Percentiles rank a stretch among this genome's conserved stretches.
These are phyloP conservation scores for Iphiclides podalirius DNA, from an alignment of 2,888 invertebrate species.

Conservation along the genomic window DNA sequence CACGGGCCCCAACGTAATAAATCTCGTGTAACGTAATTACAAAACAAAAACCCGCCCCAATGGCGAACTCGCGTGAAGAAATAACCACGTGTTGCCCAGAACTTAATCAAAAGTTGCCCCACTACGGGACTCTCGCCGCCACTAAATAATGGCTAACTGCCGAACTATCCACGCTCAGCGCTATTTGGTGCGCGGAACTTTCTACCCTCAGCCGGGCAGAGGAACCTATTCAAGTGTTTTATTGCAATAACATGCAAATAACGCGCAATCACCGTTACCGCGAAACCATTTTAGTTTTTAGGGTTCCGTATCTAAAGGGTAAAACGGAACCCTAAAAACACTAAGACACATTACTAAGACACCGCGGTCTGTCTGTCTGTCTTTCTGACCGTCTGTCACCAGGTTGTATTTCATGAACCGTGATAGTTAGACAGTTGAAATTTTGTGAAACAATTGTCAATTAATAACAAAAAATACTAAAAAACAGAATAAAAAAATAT, in stretches of 20 bases:
- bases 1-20: constrained; percentile 4
- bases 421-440: too few species aligned
- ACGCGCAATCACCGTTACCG: neutral
- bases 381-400: too few species aligned
- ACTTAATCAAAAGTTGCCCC: constrained; percentile 5
- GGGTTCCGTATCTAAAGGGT: too few species aligned
- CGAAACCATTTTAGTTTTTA: too few species aligned
- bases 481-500: too few species aligned
- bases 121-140: constrained; percentile 1
- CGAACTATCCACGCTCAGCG: constrained; percentile 11
- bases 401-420: too few species aligned
- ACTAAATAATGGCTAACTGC: constrained; percentile 20
- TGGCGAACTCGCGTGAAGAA: constrained; percentile 7
- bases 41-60: constrained; percentile 11
- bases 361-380: too few species aligned
- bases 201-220: neutral
- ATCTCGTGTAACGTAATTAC: constrained; percentile 25
- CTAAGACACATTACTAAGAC: too few species aligned
- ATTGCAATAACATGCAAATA: neutral
- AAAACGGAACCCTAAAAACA: too few species aligned
- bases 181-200: constrained; percentile 18
- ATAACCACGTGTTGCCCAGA: constrained; percentile 16
- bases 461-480: too few species aligned
- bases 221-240: constrained; percentile 5
- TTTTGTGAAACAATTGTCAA: too few species aligned